Percentiles rank a stretch among this genome's conserved stretches.
Evolutionary conservation across 1,140 invertebrate species (phyloP).

Genomic region (Panulirus ornatus): DNA sequence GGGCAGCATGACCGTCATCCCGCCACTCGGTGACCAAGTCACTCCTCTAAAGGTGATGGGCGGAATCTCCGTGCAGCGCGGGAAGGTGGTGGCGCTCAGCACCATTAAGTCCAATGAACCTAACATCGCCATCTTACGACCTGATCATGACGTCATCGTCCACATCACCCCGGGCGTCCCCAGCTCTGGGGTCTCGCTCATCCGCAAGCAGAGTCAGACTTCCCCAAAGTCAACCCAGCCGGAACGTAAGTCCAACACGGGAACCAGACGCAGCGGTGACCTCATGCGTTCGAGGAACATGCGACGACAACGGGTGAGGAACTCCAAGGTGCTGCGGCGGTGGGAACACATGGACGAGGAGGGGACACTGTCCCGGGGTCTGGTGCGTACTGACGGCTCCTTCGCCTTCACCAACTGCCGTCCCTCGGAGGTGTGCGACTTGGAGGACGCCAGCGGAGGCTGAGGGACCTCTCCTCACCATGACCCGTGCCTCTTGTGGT

Average conservation of each 20-base stretch:
- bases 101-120: slow-evolving; percentile 11
- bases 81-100: slow-evolving; percentile 41
- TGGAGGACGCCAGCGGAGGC: neutral
- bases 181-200: slow-evolving; percentile 30
- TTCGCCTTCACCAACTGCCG: slow-evolving; percentile 62
- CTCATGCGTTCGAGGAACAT: neutral
- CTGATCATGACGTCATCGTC: slow-evolving; percentile 56
- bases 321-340: slow-evolving; percentile 20
- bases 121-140: slow-evolving; percentile 27
- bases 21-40: neutral
- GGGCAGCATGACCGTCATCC: neutral
- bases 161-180: slow-evolving; percentile 52
- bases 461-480: too few relatives aligned
- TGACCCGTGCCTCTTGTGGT: too few relatives aligned
- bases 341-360: slow-evolving; percentile 62
- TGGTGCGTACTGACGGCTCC: slow-evolving; percentile 50
- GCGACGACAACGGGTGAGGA: neutral
- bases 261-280: neutral
- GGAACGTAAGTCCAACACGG: neutral
- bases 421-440: slow-evolving; percentile 32
- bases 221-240: neutral
- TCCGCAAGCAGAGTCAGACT: slow-evolving; percentile 7
- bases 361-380: slow-evolving; percentile 42
- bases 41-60: slow-evolving; percentile 24
- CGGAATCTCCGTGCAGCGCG: slow-evolving; percentile 58